phyloP scores from a whole-genome alignment of 2,797 vertebrate genomes.

The Falco peregrinus region DNA sequence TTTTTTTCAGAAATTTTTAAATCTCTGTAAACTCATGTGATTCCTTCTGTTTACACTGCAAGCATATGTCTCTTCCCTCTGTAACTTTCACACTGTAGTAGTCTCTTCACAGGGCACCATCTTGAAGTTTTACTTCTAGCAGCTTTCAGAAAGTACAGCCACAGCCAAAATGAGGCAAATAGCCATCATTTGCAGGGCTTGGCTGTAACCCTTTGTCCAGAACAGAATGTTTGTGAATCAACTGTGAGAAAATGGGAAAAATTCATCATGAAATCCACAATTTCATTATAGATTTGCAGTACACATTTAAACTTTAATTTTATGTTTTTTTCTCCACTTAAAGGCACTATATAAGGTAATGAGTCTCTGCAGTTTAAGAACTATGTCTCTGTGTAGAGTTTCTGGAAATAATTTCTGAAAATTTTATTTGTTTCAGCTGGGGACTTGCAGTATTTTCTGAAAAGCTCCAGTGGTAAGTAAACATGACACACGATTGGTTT shows the following conservation, averaged over 20 bases:
- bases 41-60: neutral
- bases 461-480: conserved; percentile 94
- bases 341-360: neutral
- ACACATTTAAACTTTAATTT: neutral
- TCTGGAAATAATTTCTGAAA: neutral
- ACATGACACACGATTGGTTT: neutral
- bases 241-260: neutral
- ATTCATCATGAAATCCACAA: neutral
- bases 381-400: neutral
- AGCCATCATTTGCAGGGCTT: neutral
- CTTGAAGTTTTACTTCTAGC: neutral
- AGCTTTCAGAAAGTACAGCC: neutral
- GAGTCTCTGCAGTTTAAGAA: neutral
- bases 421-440: conserved; percentile 82
- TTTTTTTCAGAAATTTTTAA: neutral
- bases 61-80: neutral
- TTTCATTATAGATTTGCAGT: neutral
- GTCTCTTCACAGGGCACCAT: neutral
- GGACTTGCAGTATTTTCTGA: conserved; percentile 90
- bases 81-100: neutral
- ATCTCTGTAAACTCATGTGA: neutral
- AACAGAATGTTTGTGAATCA: neutral
- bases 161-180: neutral
- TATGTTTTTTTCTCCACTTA: neutral
- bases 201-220: neutral